Percentiles rank a stretch among this genome's conserved stretches.
Conservation (phyloP, 2,797 vertebrate genomes). For the Spinus pinus region DNA sequence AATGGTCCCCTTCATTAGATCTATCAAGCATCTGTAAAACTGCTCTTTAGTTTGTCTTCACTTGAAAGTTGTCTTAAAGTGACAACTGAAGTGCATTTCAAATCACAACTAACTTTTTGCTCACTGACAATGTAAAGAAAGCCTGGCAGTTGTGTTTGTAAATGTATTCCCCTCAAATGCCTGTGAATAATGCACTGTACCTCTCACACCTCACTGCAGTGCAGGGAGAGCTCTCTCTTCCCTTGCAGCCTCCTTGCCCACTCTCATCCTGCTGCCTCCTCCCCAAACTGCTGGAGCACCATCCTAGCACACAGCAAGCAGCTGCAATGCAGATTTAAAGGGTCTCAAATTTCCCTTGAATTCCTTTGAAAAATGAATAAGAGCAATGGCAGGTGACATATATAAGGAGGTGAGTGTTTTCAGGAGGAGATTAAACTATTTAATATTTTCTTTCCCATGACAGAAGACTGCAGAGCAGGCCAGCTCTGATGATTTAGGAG, state of each 20-base stretch:
- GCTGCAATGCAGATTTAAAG: not conserved
- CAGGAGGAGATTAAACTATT: not conserved
- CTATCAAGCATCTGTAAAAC: not conserved
- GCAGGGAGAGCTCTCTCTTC: not conserved
- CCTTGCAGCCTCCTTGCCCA: not conserved
- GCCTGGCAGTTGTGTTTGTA: not conserved
- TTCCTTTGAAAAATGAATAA: not conserved
- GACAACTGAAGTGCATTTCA: not conserved
- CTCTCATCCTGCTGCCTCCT: not conserved
- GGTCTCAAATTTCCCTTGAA: not conserved
- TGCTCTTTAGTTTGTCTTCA: not conserved
- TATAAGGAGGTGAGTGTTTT: not conserved
- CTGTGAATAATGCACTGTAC: not conserved
- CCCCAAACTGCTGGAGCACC: not conserved
- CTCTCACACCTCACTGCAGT: not conserved
- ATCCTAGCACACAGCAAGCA: not conserved
- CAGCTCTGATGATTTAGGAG: not conserved
- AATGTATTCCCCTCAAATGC: not conserved
- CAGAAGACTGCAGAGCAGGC: not conserved
- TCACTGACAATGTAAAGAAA: not conserved
- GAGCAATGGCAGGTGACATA: not conserved
- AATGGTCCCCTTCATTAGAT: not conserved
- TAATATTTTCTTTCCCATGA: not conserved
- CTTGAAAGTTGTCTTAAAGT: not conserved
- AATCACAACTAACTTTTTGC: not conserved